These are phyloP conservation scores for Helicolenus hilgendorfi DNA, from an alignment of 2,797 vertebrate species.

Conservation along the genomic window DNA sequence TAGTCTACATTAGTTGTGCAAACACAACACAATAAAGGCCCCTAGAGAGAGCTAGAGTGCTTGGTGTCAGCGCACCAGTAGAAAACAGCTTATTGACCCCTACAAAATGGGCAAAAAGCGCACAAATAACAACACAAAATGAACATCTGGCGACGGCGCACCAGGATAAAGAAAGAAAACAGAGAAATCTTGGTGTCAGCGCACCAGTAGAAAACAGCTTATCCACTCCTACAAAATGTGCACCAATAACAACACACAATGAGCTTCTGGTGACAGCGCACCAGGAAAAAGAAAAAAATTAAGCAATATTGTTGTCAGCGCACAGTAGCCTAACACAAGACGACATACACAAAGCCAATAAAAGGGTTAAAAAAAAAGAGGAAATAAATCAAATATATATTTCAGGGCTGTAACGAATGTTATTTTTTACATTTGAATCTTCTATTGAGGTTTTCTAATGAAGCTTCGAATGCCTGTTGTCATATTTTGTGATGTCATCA, in stretches of 20 bases:
- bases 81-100: neutral
- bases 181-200: neutral
- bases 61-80: neutral
- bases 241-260: neutral
- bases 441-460: neutral
- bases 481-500: neutral
- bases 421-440: neutral
- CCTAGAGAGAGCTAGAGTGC: neutral
- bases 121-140: neutral
- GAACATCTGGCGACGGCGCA: neutral
- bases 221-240: neutral
- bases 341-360: neutral
- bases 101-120: neutral
- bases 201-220: neutral
- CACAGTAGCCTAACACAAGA: neutral
- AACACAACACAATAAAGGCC: neutral
- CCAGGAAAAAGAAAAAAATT: neutral
- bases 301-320: neutral
- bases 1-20: neutral
- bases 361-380: neutral
- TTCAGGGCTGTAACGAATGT: neutral
- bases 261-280: neutral
- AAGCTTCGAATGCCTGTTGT: neutral
- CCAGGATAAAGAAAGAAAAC: neutral
- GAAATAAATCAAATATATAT: neutral